Percentiles rank a stretch among this genome's conserved stretches.
phyloP scores from a whole-genome alignment of 2,888 invertebrate genomes.

The Toxonevra muliebris region DNA sequence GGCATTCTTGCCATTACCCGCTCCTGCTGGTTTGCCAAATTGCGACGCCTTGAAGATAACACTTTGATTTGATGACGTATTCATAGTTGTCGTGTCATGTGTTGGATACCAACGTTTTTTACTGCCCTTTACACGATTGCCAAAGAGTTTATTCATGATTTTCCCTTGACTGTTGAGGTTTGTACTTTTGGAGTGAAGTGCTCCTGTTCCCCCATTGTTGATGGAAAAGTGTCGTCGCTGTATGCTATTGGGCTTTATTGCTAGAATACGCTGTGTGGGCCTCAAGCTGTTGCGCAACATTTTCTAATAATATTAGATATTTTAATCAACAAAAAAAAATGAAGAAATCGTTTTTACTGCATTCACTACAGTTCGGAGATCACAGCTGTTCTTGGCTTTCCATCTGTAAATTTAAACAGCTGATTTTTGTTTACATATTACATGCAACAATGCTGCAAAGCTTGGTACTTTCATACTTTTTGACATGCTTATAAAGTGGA shows the following conservation, averaged over 20 bases:
- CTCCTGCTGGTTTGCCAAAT: slow-evolving; percentile 40
- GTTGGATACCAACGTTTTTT: slow-evolving; percentile 60
- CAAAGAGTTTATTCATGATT: slow-evolving; percentile 59
- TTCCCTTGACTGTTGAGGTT: slow-evolving; percentile 49
- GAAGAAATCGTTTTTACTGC: too few species aligned
- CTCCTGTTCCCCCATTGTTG: neutral
- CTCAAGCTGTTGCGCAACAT: slow-evolving; percentile 26
- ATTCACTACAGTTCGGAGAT: too few species aligned
- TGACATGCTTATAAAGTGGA: too few species aligned
- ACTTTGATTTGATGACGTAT: neutral
- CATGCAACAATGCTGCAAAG: neutral
- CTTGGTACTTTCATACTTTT: slow-evolving; percentile 5
- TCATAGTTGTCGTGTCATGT: slow-evolving; percentile 20
- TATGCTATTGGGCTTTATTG: neutral
- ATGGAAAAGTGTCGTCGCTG: slow-evolving; percentile 1
- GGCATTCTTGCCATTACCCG: slow-evolving; percentile 65
- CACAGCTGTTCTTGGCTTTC: too few species aligned
- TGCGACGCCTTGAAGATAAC: slow-evolving; percentile 43
- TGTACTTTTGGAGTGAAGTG: slow-evolving; percentile 24
- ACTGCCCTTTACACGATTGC: slow-evolving; percentile 54
- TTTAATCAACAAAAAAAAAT: too few species aligned
- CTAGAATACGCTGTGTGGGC: neutral
- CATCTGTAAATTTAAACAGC: neutral
- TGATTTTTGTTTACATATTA: slow-evolving; percentile 19
- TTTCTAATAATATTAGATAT: neutral